Base-by-base conservation (phyloP, 2,888 invertebrate species). In the Macrostomum cliftonense region DNA sequence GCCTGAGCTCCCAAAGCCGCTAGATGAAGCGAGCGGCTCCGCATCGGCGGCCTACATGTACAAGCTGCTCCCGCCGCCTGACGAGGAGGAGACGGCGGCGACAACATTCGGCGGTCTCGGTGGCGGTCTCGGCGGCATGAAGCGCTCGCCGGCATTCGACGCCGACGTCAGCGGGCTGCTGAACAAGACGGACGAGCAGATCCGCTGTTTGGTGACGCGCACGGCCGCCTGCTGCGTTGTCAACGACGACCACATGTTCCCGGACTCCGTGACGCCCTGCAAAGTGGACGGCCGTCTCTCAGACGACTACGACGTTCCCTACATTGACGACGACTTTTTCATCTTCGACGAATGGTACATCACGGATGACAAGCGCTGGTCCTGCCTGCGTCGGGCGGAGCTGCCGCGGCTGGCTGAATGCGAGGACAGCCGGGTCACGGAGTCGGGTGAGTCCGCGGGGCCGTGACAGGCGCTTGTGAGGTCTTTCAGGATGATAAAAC, bases 261-360 rank as follows among this genome's bases (percentile, higher is more conserved):
- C 51, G n/a, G 51, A 51, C 39, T 51, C 51, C 12, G 51, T 51
- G 11, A 51, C 51, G 2, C 51, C 51, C 12, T 51, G 49, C 12
- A 51, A 51, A 42, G 50, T 50, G 12, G 50, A 50, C 16, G 39
- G 42, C 20, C 21, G 36, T 11, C 42, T 45, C 4, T 20, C 16
- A 9, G 52, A 39, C 12, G 37, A 14, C 13, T 51, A 51, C 28
- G 51, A 51, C 39, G 51, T 51, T 2, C 51, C 51, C 20, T 51
- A 43, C 37, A 51, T 51, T 17, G 51, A 51, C 42, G 51, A 51
- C 51, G 51, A 52, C 16, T 43, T 39, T 19, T 52, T 51, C 40
- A 19, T 42, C 45, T 46, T 21, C 43, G 46, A 46, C 21, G 38
- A 38, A 17, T 46, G 46, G 46, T 46, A 46, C 38, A 38, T 46